These are phyloP conservation scores for Xestia rhomboidea DNA, from an alignment of 2,888 invertebrate genomes.

Conservation along the genomic window DNA sequence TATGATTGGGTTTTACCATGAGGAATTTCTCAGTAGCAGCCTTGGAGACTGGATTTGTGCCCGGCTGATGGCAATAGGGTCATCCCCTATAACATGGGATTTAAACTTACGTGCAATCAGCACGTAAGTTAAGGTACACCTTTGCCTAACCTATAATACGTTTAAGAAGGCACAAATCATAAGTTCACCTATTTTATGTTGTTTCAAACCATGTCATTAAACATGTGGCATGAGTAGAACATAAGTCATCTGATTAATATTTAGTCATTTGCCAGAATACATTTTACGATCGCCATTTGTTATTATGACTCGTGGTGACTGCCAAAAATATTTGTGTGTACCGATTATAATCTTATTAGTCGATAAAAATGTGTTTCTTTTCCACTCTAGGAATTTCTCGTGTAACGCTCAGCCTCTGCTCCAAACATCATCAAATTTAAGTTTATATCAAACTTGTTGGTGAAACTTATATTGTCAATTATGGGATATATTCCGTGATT, in stretches of 20 bases:
- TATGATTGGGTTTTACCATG: not conserved
- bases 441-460: not conserved
- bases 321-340: constrained; percentile 40
- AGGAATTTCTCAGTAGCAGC: not conserved
- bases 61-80: not conserved
- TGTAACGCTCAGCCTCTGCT: not conserved
- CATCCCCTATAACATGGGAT: not conserved
- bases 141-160: not conserved
- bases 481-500: too few relatives aligned
- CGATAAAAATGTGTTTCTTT: not conserved
- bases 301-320: constrained; percentile 21
- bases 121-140: not conserved
- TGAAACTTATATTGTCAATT: too few relatives aligned
- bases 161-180: not conserved
- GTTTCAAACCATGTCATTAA: constrained; percentile 18
- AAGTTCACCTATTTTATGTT: not conserved
- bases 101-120: not conserved
- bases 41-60: not conserved
- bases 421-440: not conserved
- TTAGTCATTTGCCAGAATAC: constrained; percentile 34
- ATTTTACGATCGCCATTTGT: constrained; percentile 45
- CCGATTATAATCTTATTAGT: constrained; percentile 19
- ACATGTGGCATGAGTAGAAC: constrained; percentile 14
- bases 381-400: not conserved
- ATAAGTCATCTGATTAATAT: constrained; percentile 46